Evolutionary conservation across 1,140 invertebrate genomes (phyloP).

Genomic region (Diabrotica virgifera): DNA sequence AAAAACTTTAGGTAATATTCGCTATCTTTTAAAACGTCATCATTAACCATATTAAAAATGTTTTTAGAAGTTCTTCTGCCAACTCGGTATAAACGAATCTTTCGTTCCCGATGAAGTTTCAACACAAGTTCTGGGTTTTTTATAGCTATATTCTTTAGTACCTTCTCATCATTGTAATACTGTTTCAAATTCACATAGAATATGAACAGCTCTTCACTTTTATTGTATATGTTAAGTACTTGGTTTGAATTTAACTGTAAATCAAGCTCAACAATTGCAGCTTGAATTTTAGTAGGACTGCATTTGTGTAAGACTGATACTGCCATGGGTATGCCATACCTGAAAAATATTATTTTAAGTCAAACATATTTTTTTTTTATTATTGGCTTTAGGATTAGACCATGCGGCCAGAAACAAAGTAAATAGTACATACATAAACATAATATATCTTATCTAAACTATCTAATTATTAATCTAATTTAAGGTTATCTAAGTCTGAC

Average conservation of each 20-base stretch:
- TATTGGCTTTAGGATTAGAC: no score
- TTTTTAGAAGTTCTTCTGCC: constrained; percentile 21
- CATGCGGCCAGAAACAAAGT: no score
- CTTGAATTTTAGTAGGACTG: constrained; percentile 16
- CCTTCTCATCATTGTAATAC: constrained; percentile 4
- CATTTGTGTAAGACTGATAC: constrained; percentile 17
- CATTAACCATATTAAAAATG: constrained; percentile 5
- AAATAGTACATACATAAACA: no score
- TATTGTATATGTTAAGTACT: constrained; percentile 23
- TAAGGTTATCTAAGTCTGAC: no score
- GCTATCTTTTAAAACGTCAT: constrained; percentile 16
- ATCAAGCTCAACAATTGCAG: constrained; percentile 9
- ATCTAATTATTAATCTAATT: no score
- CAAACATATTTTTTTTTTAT: no score
- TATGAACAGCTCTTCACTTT: constrained; percentile 13
- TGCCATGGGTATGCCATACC: constrained; percentile 22
- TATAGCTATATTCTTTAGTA: constrained; percentile 15
- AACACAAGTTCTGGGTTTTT: constrained; percentile 13
- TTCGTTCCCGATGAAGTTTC: constrained; percentile 6
- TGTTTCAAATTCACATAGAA: constrained; percentile 18
- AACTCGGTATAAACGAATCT: background rate
- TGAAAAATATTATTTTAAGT: background rate
- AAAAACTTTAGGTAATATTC: constrained; percentile 1
- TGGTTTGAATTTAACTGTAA: constrained; percentile 8
- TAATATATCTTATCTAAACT: no score